Percentiles rank a stretch among this genome's conserved stretches.
Evolutionary conservation across 1,140 invertebrate species (phyloP).

Genomic region (Neelides sp.): DNA sequence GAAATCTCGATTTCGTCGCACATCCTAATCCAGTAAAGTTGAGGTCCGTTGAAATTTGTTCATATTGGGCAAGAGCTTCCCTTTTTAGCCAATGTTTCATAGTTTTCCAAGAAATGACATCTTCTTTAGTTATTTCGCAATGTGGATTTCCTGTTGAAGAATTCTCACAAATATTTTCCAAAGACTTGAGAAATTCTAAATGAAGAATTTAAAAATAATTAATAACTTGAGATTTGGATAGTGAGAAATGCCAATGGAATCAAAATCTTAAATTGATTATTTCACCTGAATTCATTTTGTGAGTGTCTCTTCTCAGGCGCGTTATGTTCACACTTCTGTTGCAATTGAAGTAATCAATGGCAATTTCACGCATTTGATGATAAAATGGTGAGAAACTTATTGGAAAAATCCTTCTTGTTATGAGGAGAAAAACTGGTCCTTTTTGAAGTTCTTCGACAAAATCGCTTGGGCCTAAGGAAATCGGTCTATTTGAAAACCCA

Average conservation of each 20-base stretch:
- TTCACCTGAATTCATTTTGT: conserved; percentile 28
- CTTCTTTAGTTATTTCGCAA: conserved; percentile 15
- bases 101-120: conserved; percentile 24
- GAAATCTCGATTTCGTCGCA: conserved; percentile 12
- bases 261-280: too few relatives aligned
- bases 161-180: conserved; percentile 20
- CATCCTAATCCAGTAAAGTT: conserved; percentile 29
- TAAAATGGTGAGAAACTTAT: conserved; percentile 28
- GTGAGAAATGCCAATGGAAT: too few relatives aligned
- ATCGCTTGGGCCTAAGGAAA: conserved; percentile 22
- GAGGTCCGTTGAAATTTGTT: conserved; percentile 12
- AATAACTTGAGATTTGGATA: not conserved
- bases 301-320: conserved; percentile 19
- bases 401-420: conserved; percentile 29
- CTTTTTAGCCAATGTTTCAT: conserved; percentile 11
- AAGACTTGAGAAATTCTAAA: conserved; percentile 22
- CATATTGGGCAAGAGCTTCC: conserved; percentile 22
- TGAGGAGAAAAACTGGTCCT: conserved; percentile 28
- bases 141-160: conserved; percentile 3
- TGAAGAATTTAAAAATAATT: not conserved
- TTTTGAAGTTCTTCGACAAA: conserved; percentile 18
- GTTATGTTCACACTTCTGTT: conserved; percentile 30
- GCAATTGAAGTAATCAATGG: conserved; percentile 30
- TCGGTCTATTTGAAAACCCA: conserved; percentile 28
- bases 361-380: conserved; percentile 27